phyloP scores from a whole-genome alignment of 2,797 vertebrate species.

The Neosilurus hyrtlii region DNA sequence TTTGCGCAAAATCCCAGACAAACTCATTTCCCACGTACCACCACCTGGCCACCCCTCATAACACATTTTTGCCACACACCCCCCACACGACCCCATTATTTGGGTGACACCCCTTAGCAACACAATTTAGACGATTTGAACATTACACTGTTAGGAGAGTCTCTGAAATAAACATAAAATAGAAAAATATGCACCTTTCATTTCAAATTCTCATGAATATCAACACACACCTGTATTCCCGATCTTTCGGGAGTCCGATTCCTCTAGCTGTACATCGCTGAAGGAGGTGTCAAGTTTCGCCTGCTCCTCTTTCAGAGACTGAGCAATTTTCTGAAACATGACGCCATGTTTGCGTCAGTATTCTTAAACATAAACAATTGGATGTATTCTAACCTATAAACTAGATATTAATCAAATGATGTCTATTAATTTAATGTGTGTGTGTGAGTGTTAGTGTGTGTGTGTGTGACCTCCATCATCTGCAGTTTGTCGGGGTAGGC shows the following conservation, averaged over 20 bases:
- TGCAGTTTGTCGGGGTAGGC: slow-evolving; percentile 96
- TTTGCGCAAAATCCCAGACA: too few species aligned
- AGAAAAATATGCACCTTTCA: not conserved
- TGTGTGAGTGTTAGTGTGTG: not conserved
- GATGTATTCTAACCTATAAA: not conserved
- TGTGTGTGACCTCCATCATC: slow-evolving; percentile 90
- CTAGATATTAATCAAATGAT: not conserved
- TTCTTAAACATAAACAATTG: not conserved
- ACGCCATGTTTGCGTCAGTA: not conserved
- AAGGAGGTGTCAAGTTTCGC: slow-evolving; percentile 81
- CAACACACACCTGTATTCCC: slow-evolving; percentile 74
- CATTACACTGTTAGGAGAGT: not conserved
- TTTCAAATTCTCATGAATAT: too few species aligned
- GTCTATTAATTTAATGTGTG: too few species aligned
- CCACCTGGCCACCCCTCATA: too few species aligned
- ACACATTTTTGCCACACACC: too few species aligned
- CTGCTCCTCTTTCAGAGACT: slow-evolving; percentile 95
- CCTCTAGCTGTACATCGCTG: slow-evolving; percentile 88
- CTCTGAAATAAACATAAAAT: not conserved
- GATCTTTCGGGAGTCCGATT: slow-evolving; percentile 74
- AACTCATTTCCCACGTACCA: not conserved
- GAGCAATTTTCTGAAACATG: slow-evolving; percentile 86
- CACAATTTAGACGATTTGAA: not conserved
- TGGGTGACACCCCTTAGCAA: not conserved
- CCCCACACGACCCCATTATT: too few species aligned